These are phyloP conservation scores for Halocynthia roretzi DNA, from an alignment of 23 tunicate genomes.

Conservation along the genomic window DNA sequence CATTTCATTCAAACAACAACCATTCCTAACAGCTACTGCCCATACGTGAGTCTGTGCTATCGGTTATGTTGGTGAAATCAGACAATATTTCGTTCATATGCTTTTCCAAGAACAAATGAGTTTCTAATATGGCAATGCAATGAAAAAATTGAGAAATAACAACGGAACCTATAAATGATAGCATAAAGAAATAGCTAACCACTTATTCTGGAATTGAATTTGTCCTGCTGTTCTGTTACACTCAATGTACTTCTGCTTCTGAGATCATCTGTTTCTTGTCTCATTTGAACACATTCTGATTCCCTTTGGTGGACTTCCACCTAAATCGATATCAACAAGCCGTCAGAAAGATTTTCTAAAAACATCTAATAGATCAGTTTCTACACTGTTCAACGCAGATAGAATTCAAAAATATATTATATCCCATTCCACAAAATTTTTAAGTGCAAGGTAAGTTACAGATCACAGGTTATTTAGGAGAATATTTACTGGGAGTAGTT, in stretches of 20 bases:
- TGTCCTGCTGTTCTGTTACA: conserved; percentile 16
- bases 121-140: not conserved
- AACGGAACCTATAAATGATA: not conserved
- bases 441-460: too few species aligned
- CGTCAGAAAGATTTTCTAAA: too few species aligned
- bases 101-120: conserved; percentile 11
- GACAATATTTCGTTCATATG: conserved; percentile 25
- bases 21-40: too few species aligned
- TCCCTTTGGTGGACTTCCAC: conserved; percentile 19
- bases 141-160: not conserved
- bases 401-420: too few species aligned
- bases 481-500: too few species aligned
- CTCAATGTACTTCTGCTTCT: conserved; percentile 9
- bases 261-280: conserved; percentile 21
- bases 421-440: too few species aligned
- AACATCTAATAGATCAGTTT: too few species aligned
- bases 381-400: too few species aligned
- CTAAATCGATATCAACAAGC: not conserved
- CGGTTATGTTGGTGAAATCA: not conserved
- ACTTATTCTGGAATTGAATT: conserved; percentile 9
- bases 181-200: conserved; percentile 1
- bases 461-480: too few species aligned
- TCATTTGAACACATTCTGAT: conserved; percentile 18
- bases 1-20: too few species aligned
- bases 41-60: not conserved